These are phyloP conservation scores for Catharus fuscescens DNA, from an alignment of 2,113 vertebrate genomes.

Conservation along the genomic window DNA sequence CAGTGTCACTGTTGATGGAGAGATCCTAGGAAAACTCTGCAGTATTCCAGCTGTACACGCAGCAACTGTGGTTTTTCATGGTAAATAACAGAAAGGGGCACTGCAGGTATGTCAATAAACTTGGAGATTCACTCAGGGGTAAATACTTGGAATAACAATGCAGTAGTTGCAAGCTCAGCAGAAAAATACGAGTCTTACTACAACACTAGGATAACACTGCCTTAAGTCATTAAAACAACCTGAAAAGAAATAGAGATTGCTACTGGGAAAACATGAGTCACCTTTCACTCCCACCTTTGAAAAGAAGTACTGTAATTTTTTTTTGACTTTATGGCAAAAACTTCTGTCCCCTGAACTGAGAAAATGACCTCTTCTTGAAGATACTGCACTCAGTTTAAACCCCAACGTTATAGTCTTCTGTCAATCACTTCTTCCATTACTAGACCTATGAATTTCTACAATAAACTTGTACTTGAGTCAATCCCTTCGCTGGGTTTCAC, in stretches of 20 bases:
- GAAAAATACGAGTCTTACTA: neutral
- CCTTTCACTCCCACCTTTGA: neutral
- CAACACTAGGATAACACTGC: neutral
- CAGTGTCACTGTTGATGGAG: neutral
- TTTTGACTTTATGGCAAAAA: neutral
- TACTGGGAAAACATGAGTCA: neutral
- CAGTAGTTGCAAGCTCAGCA: neutral
- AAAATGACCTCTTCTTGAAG: neutral
- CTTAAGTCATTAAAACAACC: neutral
- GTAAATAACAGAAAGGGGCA: neutral
- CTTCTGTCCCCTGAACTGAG: neutral
- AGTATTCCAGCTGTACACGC: no score
- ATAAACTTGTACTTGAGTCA: neutral
- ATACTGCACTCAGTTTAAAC: neutral
- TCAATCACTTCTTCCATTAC: neutral
- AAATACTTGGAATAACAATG: neutral
- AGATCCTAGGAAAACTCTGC: neutral
- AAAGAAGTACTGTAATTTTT: neutral
- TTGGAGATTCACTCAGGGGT: neutral
- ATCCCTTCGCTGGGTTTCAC: neutral
- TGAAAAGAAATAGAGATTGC: neutral
- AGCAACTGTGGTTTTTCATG: neutral
- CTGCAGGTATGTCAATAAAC: accelerated
- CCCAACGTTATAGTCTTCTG: neutral
- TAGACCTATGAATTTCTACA: slow-evolving; percentile 16